Base-by-base conservation (phyloP, 2,888 invertebrate species). In the Drosophila phalerata region DNA sequence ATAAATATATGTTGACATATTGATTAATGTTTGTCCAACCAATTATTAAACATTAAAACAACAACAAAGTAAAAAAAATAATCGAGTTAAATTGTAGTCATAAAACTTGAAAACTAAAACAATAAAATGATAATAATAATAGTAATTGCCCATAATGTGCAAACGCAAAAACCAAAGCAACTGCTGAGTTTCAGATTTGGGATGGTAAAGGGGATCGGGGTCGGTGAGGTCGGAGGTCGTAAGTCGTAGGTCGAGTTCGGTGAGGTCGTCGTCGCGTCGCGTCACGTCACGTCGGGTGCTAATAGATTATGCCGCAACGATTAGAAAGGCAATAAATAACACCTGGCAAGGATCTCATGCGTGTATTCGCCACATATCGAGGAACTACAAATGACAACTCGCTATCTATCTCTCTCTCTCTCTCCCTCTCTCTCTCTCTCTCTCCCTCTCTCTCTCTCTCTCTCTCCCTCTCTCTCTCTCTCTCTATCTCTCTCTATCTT, bases 241-340 rank as follows among this genome's bases (percentile, higher is more conserved):
- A n/a, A n/a, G 57, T 25, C 19, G 19, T 1, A 22, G 51, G 38
- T 57, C 22, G 25, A 45, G 60, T 58, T 47, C 49, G 63, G 42
- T 48, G 62, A 63, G 77, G 67, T 65, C 47, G 69, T 63, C 48
- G 65, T 56, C 70, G 43, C 55, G 30, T 65, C 62, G 70, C 72
- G 82, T 75, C n/a, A n/a, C 48, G 65, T 56, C 70, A 40, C 55
- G 30, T 65, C 62, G 70, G 73, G 82, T 75, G 86, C 81, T 90
- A 91, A 91, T 91, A 91, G 90, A 91, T 91, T 91, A 90, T 91
- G 91, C 90, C 85, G 91, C 90, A 91, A 91, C 88, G 91, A 91
- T 91, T 91, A 91, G 90, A 79, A 81, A 89, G 78, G 88, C 89
- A 88, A 91, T 92, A 90, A 92, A 92, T 90, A 88, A 85, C 92